Conservation (phyloP, 1,140 invertebrate genomes). For the Bombus polaris region DNA sequence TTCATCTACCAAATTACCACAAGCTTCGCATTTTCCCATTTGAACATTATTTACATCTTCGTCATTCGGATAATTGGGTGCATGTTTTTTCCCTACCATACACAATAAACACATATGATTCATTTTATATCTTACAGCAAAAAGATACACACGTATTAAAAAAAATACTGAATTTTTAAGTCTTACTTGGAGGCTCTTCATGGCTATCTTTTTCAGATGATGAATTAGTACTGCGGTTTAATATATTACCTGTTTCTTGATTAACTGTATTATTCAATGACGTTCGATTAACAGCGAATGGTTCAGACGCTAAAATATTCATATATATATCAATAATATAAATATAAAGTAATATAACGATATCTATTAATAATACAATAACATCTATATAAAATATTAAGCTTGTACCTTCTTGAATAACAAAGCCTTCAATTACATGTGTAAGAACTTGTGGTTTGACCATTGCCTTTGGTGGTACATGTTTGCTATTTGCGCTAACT, state of each 20-base stretch:
- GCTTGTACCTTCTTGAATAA: conserved; percentile 93
- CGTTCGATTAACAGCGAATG: conserved; percentile 92
- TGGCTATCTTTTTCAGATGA: conserved; percentile 83
- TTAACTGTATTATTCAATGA: conserved; percentile 81
- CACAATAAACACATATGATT: conserved; percentile 28
- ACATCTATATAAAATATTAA: not conserved
- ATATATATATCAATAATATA: not conserved
- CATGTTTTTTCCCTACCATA: conserved; percentile 76
- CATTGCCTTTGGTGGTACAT: conserved; percentile 93
- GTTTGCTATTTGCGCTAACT: conserved; percentile 82
- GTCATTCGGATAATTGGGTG: conserved; percentile 79
- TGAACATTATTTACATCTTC: conserved; percentile 80
- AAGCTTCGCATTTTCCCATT: conserved; percentile 89
- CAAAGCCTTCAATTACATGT: conserved; percentile 98
- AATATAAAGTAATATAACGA: not conserved
- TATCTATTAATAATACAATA: not conserved
- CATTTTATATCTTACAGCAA: not conserved
- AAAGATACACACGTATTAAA: conserved; percentile 3
- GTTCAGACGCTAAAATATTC: conserved; percentile 86
- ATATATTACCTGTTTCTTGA: conserved; percentile 79
- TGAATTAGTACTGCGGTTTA: conserved; percentile 81
- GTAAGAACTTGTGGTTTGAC: conserved; percentile 98
- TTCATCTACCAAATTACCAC: conserved; percentile 87
- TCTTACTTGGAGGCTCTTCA: conserved; percentile 90
- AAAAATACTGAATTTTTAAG: conserved; percentile 7